Conservation (phyloP, 2,888 invertebrate species). For the Acleris literana region DNA sequence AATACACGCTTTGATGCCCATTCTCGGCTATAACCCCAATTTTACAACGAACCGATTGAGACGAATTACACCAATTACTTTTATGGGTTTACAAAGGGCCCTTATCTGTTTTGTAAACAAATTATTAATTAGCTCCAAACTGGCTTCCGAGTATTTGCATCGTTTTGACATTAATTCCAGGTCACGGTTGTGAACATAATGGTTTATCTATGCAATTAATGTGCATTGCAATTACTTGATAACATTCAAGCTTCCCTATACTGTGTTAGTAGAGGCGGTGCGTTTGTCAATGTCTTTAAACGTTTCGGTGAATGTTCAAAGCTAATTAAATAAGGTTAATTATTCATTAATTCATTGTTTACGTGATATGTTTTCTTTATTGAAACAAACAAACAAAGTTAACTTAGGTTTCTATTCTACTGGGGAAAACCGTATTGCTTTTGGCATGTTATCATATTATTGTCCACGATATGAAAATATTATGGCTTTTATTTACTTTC, state of each 20-base stretch:
- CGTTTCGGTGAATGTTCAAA: not conserved
- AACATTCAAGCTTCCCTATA: slow-evolving; percentile 11
- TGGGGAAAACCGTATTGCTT: too few species aligned
- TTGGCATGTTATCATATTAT: too few species aligned
- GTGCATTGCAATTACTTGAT: slow-evolving; percentile 9
- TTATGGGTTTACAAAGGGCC: slow-evolving; percentile 62
- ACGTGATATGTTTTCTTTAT: not conserved
- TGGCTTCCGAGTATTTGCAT: slow-evolving; percentile 60
- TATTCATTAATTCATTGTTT: not conserved
- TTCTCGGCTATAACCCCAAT: slow-evolving; percentile 51
- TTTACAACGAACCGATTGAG: slow-evolving; percentile 61
- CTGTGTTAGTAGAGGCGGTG: slow-evolving; percentile 12
- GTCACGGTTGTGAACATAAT: slow-evolving; percentile 33
- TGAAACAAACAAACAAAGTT: not conserved
- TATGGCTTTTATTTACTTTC: too few species aligned
- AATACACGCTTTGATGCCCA: slow-evolving; percentile 44
- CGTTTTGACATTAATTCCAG: slow-evolving; percentile 48
- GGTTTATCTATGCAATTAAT: slow-evolving; percentile 34
- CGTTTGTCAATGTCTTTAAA: slow-evolving; percentile 26
- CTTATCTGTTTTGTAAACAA: slow-evolving; percentile 67
- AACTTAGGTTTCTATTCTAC: too few species aligned
- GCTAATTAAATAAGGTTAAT: not conserved
- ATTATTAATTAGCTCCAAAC: slow-evolving; percentile 57
- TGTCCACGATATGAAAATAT: too few species aligned
- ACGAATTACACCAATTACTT: slow-evolving; percentile 73